These are phyloP conservation scores for Spatulosminthurus flaviceps DNA, from an alignment of 2,888 invertebrate genomes.

Conservation along the genomic window DNA sequence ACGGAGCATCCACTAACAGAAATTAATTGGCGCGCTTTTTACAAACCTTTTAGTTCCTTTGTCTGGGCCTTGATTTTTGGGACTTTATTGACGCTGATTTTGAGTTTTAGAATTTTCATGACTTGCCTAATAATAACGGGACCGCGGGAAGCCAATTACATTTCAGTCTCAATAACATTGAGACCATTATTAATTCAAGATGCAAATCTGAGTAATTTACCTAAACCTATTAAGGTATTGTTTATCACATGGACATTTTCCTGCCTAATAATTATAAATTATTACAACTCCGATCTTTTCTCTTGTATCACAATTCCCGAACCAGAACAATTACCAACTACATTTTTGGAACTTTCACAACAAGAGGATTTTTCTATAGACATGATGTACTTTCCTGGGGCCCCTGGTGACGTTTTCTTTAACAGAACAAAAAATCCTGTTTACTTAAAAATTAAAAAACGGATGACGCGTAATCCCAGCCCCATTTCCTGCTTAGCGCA, in stretches of 20 bases:
- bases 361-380: conserved; percentile 11
- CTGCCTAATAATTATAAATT: background rate
- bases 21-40: background rate
- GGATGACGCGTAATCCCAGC: background rate
- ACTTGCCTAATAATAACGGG: too few relatives aligned
- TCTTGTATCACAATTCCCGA: conserved; percentile 4
- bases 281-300: conserved; percentile 34
- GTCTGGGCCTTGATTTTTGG: background rate
- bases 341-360: background rate
- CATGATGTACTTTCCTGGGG: conserved; percentile 28
- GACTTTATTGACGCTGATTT: too few relatives aligned
- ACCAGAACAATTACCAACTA: background rate
- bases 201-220: background rate
- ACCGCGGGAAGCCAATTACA: too few relatives aligned
- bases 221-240: background rate
- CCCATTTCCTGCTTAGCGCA: background rate
- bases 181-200: background rate
- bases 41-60: background rate
- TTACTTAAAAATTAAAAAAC: background rate
- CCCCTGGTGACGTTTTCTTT: background rate
- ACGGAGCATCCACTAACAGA: background rate
- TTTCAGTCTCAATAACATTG: background rate
- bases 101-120: too few relatives aligned
- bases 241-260: conserved; percentile 19
- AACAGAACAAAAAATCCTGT: conserved; percentile 14